Evolutionary conservation across 2,797 vertebrate genomes (phyloP).

Genomic region (Rhincodon typus): DNA sequence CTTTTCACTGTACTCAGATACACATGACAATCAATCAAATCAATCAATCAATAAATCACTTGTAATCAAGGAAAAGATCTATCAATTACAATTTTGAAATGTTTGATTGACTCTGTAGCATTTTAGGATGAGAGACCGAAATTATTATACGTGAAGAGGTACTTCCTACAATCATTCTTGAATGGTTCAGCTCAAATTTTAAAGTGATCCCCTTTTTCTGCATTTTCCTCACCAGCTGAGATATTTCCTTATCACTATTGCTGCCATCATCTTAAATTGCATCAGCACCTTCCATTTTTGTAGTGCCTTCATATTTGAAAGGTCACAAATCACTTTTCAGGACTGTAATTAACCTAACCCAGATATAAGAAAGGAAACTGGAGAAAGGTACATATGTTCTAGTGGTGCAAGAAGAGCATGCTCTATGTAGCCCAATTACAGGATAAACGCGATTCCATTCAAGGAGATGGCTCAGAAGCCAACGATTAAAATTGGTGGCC

Average conservation of each 20-base stretch:
- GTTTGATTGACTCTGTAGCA: neutral
- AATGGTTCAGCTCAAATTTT: neutral
- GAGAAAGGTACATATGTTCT: neutral
- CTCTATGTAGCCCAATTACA: neutral
- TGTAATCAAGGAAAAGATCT: neutral
- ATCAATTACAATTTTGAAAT: neutral
- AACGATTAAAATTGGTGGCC: neutral
- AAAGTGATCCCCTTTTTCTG: too few species aligned
- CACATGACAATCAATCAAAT: too few species aligned
- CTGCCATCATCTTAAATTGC: neutral
- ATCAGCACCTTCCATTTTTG: neutral
- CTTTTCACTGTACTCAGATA: too few species aligned
- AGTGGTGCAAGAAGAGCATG: neutral
- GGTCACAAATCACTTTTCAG: too few species aligned
- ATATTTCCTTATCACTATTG: neutral
- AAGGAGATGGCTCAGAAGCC: neutral
- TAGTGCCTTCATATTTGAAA: neutral
- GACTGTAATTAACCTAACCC: neutral
- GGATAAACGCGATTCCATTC: neutral
- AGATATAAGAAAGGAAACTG: neutral
- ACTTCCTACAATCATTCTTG: neutral
- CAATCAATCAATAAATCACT: too few species aligned
- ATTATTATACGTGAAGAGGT: neutral
- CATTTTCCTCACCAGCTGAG: neutral
- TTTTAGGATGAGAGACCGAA: neutral